phyloP scores from a whole-genome alignment of 2,113 vertebrate species.

The Perca flavescens region DNA sequence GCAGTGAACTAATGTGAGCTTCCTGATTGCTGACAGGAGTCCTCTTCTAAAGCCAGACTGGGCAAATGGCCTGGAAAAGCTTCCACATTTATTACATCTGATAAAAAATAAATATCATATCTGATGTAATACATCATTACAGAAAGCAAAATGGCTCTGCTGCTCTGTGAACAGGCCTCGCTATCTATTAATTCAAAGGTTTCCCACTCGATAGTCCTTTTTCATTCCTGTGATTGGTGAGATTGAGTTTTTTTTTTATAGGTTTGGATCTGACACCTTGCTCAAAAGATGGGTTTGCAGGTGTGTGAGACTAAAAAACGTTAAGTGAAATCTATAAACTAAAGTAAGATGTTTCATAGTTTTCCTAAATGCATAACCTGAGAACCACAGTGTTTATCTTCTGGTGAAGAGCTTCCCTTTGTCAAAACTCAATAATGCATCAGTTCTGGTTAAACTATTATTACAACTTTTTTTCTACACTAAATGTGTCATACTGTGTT shows the following conservation, averaged over 20 bases:
- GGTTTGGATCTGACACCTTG: neutral
- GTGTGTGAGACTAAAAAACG: neutral
- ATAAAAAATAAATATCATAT: constrained; percentile 59
- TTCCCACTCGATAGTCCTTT: neutral
- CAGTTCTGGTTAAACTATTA: neutral
- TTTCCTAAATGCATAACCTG: constrained; percentile 8
- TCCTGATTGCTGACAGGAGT: neutral
- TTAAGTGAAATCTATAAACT: neutral
- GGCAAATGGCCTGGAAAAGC: constrained; percentile 40
- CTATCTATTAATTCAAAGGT: constrained; percentile 22
- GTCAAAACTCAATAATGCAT: constrained; percentile 4
- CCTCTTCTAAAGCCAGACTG: constrained; percentile 12
- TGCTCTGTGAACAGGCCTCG: constrained; percentile 16
- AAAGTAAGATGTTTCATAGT: neutral
- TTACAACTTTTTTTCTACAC: neutral
- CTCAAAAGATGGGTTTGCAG: neutral
- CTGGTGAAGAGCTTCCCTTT: neutral
- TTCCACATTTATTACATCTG: constrained; percentile 51
- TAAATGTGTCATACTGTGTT: constrained; percentile 7
- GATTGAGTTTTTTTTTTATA: neutral
- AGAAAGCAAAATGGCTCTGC: constrained; percentile 37
- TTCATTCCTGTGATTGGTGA: constrained; percentile 10
- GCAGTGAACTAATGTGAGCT: constrained; percentile 15
- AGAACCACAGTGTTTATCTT: neutral
- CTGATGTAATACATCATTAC: constrained; percentile 37